These are phyloP conservation scores for Acromyrmex echinatior DNA, from an alignment of 1,140 invertebrate species.

Conservation along the genomic window DNA sequence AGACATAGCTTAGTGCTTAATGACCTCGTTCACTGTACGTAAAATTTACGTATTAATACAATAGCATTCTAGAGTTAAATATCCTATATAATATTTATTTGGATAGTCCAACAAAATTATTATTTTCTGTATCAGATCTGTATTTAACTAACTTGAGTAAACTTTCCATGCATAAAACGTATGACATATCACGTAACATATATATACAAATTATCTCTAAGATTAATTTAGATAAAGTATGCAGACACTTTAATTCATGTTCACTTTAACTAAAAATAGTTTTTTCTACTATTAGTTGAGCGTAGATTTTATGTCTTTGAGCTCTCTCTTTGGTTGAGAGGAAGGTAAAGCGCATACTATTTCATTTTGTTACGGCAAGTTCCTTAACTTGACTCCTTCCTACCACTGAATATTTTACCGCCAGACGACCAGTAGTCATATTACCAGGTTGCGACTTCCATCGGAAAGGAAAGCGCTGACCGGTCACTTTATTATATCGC, in stretches of 20 bases:
- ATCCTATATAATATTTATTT: too few relatives aligned
- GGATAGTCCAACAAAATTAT: too few relatives aligned
- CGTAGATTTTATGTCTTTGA: not conserved
- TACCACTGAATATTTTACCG: constrained; percentile 12
- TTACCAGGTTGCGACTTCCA: constrained; percentile 34
- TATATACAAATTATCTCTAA: too few relatives aligned
- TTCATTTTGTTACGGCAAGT: not conserved
- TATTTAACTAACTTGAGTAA: too few relatives aligned
- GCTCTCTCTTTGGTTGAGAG: too few relatives aligned
- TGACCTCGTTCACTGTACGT: too few relatives aligned
- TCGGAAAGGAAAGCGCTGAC: constrained; percentile 51
- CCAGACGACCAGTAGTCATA: constrained; percentile 44
- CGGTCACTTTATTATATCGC: constrained; percentile 48
- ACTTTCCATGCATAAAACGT: not conserved
- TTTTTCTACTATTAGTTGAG: not conserved
- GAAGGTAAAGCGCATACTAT: not conserved
- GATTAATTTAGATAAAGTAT: not conserved
- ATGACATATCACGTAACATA: not conserved
- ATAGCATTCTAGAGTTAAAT: too few relatives aligned
- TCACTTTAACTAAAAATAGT: not conserved
- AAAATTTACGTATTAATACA: too few relatives aligned
- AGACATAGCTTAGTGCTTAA: too few relatives aligned
- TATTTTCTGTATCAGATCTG: too few relatives aligned
- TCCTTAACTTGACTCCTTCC: constrained; percentile 16
- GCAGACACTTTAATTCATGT: not conserved